Base-by-base conservation (phyloP, 2,888 invertebrate genomes). In the Miltochrista miniata region DNA sequence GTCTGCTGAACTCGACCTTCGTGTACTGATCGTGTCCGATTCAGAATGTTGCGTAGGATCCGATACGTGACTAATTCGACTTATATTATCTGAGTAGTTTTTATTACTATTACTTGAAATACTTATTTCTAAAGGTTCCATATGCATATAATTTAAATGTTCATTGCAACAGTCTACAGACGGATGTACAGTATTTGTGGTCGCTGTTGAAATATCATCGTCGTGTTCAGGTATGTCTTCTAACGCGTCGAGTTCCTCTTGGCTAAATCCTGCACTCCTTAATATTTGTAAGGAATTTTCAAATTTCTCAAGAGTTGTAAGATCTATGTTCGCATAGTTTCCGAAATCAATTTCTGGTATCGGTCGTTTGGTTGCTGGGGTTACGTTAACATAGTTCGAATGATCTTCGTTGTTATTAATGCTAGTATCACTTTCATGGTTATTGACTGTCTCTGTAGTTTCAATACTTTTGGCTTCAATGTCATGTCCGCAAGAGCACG, bases 291-390 rank as follows among this genome's bases (percentile, higher is more conserved):
- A 92, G 42, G 96, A 95, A 78, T 95, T 96, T 78, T 96, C 96
- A 75, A 96, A 96, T 61, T 96, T 93, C 68, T 95, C 95, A 48
- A 96, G 83, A 0, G 96, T 96, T 51, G 94, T 94, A 77, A 96
- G 95, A 74, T 96, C 95, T 83, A 96, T 92, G 74, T 95, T 95
- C n/a, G 94, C 95, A 76, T 95, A 95, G 72, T 95, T 94, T 18
- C 87, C 87, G 40, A 85, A 84, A 53, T 93, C 92, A 45, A 90
- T 82, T 45, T 76, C 74, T 31, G 75, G 65, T 41, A 74, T 65
- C 48, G 76, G 68, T 54, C 80, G 81, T 72, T 84, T 75, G 51
- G 76, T 70, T 50, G 75, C 68, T 47, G 92, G 91, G 35, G 85
- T 84, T 37, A 92, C 84, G 73, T 93, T 93, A 33, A 92, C 92